These are phyloP conservation scores for Trachops cirrhosus DNA, from an alignment of 2,797 vertebrate species.

Conservation along the genomic window DNA sequence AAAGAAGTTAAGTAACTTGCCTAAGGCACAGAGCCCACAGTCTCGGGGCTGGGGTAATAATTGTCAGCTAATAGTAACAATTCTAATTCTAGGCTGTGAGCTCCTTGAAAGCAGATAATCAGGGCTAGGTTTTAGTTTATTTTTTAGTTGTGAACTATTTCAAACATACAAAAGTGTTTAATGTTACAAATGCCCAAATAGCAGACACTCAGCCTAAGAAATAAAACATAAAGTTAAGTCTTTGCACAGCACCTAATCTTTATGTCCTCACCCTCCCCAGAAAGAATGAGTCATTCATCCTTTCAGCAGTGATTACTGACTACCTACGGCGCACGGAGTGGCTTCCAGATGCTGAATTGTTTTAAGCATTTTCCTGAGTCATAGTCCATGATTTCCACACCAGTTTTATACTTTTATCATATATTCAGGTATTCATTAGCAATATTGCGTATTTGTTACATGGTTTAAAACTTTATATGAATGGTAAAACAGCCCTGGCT, in stretches of 20 bases:
- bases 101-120: not conserved
- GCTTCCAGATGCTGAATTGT: not conserved
- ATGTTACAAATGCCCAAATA: not conserved
- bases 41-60: not conserved
- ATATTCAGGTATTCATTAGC: not conserved
- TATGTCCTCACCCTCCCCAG: not conserved
- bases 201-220: not conserved
- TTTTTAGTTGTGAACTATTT: not conserved
- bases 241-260: not conserved
- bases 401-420: not conserved
- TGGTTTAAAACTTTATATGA: not conserved
- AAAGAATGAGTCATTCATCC: not conserved
- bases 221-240: not conserved
- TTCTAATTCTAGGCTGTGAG: not conserved
- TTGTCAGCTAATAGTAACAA: not conserved
- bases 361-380: not conserved
- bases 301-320: not conserved
- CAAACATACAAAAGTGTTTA: not conserved
- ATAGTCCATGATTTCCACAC: not conserved
- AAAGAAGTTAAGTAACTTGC: slow-evolving; percentile 19
- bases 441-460: not conserved
- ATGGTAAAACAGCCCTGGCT: too few species aligned
- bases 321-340: not conserved
- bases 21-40: not conserved
- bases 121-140: not conserved